Base-by-base conservation (phyloP, 2,888 invertebrate species). In the Arrhopalites spinosus region DNA sequence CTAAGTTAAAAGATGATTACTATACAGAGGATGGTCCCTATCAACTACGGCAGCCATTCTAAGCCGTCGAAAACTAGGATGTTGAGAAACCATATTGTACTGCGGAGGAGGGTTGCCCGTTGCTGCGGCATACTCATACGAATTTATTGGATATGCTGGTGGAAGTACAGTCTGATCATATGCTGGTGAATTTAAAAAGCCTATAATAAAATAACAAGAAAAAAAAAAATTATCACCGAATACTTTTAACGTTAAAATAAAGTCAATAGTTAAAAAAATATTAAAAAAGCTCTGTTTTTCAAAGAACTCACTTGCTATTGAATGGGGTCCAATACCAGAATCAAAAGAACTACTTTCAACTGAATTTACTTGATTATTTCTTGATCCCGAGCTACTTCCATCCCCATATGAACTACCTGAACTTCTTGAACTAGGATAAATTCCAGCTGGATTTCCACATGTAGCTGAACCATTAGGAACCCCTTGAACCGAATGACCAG, bases 331-430 rank as follows among this genome's bases (percentile, higher is more conserved):
- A 68, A 83, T 82, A 20, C 83, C 83, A 23, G 83, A 83, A 56
- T 83, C 83, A 74, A 83, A 83, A 11, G 82, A 82, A 68, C 82
- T 82, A 50, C 82, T 81, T 61, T 83, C 83, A 56, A 81, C 79
- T 0, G 81, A 81, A 77, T 81, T 81, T 13, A 82, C 81, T n/a
- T 77, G 80, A 64, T 82, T 81, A 74, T 78, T 80, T 53, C 80
- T 78, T 0, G 81, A 81, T 23, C 80, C 76, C 1, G 80, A 81
- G 50, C 81, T 81, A 59, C 81, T 82, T 45, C 81, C 79, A 68
- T 81, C 83, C 2, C 83, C 83, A 45, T 83, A 83, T n/a, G 81
- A 81, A 66, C 81, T 81, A n/a, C 83, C 83, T 71, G 81, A 81
- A 73, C 81, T 81, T 61, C 82, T 78, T 25, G 82, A 82, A 77